Evolutionary conservation across 2,888 invertebrate genomes (phyloP).

Genomic region (Parthenolecanium corni): DNA sequence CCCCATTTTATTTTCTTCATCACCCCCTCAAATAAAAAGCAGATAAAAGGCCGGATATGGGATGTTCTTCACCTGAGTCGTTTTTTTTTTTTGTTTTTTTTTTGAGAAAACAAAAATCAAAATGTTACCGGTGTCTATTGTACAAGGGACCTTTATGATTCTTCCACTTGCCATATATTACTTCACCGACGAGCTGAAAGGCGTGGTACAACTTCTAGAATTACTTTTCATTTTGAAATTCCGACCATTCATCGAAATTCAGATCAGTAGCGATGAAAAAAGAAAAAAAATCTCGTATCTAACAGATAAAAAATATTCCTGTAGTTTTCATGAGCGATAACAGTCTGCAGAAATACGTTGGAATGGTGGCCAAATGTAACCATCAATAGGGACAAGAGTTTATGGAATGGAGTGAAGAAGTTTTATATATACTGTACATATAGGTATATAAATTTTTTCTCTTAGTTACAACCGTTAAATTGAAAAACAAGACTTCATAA

Average conservation of each 20-base stretch:
- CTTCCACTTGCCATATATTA: constrained; percentile 22
- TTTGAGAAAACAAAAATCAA: constrained; percentile 7
- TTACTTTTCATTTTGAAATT: constrained; percentile 24
- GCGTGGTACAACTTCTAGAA: constrained; percentile 26
- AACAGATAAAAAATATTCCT: neutral
- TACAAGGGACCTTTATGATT: neutral
- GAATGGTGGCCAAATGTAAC: too few relatives aligned
- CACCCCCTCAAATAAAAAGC: neutral
- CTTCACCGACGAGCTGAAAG: constrained; percentile 8
- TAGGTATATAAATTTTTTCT: too few relatives aligned
- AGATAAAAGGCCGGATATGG: constrained; percentile 24
- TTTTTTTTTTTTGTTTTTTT: too few relatives aligned
- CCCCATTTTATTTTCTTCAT: too few relatives aligned
- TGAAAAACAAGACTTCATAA: too few relatives aligned
- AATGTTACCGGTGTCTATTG: constrained; percentile 7
- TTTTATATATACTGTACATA: too few relatives aligned
- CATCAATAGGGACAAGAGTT: too few relatives aligned
- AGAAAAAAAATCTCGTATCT: neutral
- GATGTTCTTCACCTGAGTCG: constrained; percentile 23
- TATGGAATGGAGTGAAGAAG: too few relatives aligned
- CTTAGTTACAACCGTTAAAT: too few relatives aligned
- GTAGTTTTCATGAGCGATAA: too few relatives aligned
- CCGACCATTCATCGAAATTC: neutral
- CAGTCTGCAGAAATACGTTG: too few relatives aligned
- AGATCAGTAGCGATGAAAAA: neutral